Conservation (phyloP, 2,113 vertebrate genomes). For the Nibea albiflora region DNA sequence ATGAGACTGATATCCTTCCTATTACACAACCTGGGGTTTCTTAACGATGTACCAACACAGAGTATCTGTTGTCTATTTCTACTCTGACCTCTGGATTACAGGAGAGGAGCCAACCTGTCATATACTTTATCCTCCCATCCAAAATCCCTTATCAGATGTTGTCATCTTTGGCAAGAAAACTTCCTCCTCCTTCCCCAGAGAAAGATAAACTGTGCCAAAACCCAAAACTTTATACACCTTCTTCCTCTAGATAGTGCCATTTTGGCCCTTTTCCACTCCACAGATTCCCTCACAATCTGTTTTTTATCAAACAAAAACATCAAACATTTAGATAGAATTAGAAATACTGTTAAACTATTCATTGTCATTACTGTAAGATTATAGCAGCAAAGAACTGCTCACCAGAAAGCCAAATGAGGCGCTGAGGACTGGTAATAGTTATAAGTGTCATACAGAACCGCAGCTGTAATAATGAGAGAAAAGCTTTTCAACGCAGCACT, state of each 20-base stretch:
- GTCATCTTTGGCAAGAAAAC: conserved; percentile 18
- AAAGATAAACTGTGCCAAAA: conserved; percentile 34
- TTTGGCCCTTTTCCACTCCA: conserved; percentile 21
- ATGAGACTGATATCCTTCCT: conserved; percentile 3
- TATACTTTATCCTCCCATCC: not conserved
- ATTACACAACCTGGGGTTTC: not conserved
- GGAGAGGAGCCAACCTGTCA: conserved; percentile 16
- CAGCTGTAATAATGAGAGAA: conserved; percentile 28
- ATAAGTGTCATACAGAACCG: conserved; percentile 5
- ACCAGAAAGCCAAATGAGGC: conserved; percentile 12
- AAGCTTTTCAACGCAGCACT: conserved; percentile 24
- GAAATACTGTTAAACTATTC: not conserved
- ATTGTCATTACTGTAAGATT: not conserved
- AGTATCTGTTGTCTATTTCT: not conserved
- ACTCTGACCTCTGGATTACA: conserved; percentile 13
- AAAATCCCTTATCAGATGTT: conserved; percentile 31
- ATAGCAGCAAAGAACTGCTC: conserved; percentile 9
- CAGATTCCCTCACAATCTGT: conserved; percentile 42
- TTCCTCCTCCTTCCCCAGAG: conserved; percentile 8
- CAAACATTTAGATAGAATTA: not conserved
- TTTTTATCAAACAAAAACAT: not conserved
- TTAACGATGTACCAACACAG: conserved; percentile 18
- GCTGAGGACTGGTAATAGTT: conserved; percentile 14
- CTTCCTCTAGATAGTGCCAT: conserved; percentile 22
- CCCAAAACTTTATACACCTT: conserved; percentile 34